Conservation (phyloP, 2,888 invertebrate genomes). For the Metellina segmentata region DNA sequence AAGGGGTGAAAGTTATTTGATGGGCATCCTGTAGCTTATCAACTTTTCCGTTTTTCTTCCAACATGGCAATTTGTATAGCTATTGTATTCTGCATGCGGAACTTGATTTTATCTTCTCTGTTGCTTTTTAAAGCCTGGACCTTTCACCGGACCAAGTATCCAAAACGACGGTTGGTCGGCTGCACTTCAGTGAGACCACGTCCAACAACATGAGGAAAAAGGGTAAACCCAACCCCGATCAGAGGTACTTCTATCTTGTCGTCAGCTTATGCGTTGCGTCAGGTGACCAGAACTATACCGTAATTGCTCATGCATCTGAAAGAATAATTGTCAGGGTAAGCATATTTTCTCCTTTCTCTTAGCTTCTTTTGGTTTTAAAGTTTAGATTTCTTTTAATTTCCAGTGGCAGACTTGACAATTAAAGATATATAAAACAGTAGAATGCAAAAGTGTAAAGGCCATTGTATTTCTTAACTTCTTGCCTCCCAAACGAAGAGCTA, state of each 20-base stretch:
- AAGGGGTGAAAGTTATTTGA: no score
- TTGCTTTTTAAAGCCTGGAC: constrained; percentile 86
- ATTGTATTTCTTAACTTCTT: no score
- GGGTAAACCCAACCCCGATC: constrained; percentile 98
- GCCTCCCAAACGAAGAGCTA: no score
- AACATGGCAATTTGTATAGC: not conserved
- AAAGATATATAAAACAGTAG: not conserved
- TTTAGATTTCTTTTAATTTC: not conserved
- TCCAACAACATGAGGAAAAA: constrained; percentile 99
- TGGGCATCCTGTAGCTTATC: not conserved
- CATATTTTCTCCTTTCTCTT: constrained; percentile 71
- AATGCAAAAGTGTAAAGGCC: no score
- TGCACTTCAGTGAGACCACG: constrained; percentile 99
- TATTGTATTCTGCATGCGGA: no score
- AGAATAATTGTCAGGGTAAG: constrained; percentile 97
- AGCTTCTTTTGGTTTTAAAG: not conserved
- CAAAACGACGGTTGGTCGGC: constrained; percentile 95
- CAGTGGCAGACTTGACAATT: not conserved
- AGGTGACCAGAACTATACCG: constrained; percentile 88
- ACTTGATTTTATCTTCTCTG: not conserved
- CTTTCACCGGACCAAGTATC: constrained; percentile 92
- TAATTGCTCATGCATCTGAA: constrained; percentile 95
- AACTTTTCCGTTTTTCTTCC: not conserved
- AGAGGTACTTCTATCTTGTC: constrained; percentile 96
- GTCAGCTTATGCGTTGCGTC: constrained; percentile 95